Percentiles rank a stretch among this genome's conserved stretches.
Conservation (phyloP, 2,888 invertebrate species). For the Caenorhabditis zanzibari region DNA sequence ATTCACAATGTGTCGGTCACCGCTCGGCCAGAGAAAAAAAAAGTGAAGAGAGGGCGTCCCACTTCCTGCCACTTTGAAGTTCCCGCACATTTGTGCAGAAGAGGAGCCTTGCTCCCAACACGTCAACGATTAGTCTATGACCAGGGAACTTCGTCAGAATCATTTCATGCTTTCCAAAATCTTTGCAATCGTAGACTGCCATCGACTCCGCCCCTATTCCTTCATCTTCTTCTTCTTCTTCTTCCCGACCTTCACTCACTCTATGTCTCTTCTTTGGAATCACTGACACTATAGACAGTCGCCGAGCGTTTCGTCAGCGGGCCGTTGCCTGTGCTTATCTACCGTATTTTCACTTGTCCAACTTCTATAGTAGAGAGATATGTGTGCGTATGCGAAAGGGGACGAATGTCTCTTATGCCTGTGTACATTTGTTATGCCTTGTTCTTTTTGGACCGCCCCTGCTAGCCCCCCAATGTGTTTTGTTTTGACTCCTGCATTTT, state of each 20-base stretch:
- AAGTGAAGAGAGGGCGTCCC: slow-evolving; percentile 27
- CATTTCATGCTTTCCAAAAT: slow-evolving; percentile 32
- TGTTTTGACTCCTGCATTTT: slow-evolving; percentile 59
- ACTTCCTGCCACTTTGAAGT: slow-evolving; percentile 61
- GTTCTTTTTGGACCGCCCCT: slow-evolving; percentile 63
- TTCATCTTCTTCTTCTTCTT: slow-evolving; percentile 27
- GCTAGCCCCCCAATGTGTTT: slow-evolving; percentile 51
- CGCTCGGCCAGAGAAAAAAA: slow-evolving; percentile 43
- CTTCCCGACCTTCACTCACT: slow-evolving; percentile 56
- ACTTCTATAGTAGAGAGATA: slow-evolving; percentile 63
- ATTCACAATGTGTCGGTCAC: slow-evolving; percentile 58
- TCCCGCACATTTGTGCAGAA: slow-evolving; percentile 46
- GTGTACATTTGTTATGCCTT: slow-evolving; percentile 63
- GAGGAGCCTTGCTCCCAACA: slow-evolving; percentile 18
- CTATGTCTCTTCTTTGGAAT: slow-evolving; percentile 50
- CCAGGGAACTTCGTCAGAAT: slow-evolving; percentile 31
- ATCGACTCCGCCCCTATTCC: slow-evolving; percentile 48
- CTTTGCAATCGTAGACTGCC: slow-evolving; percentile 53
- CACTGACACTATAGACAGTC: slow-evolving; percentile 38
- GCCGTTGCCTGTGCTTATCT: slow-evolving; percentile 61
- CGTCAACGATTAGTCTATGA: slow-evolving; percentile 27
- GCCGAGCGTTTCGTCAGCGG: slow-evolving; percentile 46
- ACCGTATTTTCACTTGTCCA: slow-evolving; percentile 66
- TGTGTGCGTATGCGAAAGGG: slow-evolving; percentile 36
- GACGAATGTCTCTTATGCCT: slow-evolving; percentile 35